Evolutionary conservation across 2,888 invertebrate species (phyloP), one percentile per base, ranked within the genome.

Genomic region (Andrena minutula): DNA sequence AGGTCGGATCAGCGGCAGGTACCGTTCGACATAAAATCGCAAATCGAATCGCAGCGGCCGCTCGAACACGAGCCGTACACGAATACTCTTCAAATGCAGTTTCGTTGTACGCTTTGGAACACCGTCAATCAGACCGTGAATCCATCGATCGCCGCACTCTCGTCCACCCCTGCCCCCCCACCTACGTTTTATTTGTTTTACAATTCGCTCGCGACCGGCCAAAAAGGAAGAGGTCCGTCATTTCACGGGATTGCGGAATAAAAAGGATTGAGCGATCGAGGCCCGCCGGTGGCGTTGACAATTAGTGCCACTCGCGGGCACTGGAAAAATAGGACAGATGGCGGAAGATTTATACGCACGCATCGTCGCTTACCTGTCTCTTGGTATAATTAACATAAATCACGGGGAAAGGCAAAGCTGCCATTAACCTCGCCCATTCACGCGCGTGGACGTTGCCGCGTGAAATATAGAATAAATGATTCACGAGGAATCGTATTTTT

Each of bases 111-210:
- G 74, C 71, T 82, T 83, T 79, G 74, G 83, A 82, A 63, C 58
- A 51, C 70, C 74, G 82, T 83, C 83, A 82, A 79, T 83, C 83
- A 74, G 74, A 78, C 63, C 83, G 74, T 75, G 83, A 82, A 83
- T 61, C 69, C 66, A 71, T 82, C 70, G 78, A 73, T 74, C 70
- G 47, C 56, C 56, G 4, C 26, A 4, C 23, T 56, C 10, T 23
- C 53, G 20, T 2, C 53, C 53, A 10, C 23, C 23, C 23, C 8
- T 3, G 3, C 0, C 26, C 56, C 56, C 4, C 10, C 0, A 1
- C 12, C 10, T 1, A 1, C 12, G 20, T 70, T 63, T 53, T 66
- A 64, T 82, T 74, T 71, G 35, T 16, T 41, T 26, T 23, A 35
- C 10, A 41, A 66, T 32, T 53, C 66, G 32, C 49, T 60, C 79